phyloP scores from a whole-genome alignment of 2,888 invertebrate genomes.

The Icerya purchasi region DNA sequence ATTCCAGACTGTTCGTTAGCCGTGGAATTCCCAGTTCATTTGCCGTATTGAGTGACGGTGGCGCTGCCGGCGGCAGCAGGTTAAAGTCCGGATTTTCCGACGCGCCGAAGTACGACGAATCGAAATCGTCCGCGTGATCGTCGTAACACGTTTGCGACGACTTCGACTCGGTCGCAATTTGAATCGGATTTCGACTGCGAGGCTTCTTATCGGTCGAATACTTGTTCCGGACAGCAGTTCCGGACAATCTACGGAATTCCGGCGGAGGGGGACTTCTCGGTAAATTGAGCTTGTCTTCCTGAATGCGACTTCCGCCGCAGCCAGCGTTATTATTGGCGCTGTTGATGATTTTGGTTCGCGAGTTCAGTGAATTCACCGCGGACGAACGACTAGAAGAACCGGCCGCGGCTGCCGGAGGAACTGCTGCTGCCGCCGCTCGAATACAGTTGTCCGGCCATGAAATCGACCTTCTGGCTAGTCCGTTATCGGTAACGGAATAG shows the following conservation, averaged over 20 bases:
- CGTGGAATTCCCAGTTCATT: constrained; percentile 13
- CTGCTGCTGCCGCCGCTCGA: neutral
- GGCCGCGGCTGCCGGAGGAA: neutral
- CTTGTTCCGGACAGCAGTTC: constrained; percentile 22
- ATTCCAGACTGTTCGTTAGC: constrained; percentile 5
- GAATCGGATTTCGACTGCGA: constrained; percentile 47
- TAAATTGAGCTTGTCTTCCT: neutral
- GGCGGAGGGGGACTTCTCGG: neutral
- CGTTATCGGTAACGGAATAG: constrained; percentile 23
- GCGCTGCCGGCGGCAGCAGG: neutral
- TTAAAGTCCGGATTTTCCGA: neutral
- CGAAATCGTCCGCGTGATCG: neutral
- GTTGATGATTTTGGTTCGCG: neutral
- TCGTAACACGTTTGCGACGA: constrained; percentile 24
- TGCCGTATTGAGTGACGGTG: neutral
- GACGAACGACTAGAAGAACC: neutral
- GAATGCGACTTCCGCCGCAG: neutral
- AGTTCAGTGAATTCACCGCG: neutral
- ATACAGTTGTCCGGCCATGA: constrained; percentile 17
- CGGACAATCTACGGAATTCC: neutral
- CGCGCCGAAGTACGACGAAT: constrained; percentile 3
- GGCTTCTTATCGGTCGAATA: constrained; percentile 52
- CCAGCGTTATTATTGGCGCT: neutral
- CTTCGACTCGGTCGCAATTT: constrained; percentile 31
- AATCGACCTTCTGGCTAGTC: constrained; percentile 29